phyloP scores from a whole-genome alignment of 2,113 vertebrate genomes.

The Monarcha castaneiventris region DNA sequence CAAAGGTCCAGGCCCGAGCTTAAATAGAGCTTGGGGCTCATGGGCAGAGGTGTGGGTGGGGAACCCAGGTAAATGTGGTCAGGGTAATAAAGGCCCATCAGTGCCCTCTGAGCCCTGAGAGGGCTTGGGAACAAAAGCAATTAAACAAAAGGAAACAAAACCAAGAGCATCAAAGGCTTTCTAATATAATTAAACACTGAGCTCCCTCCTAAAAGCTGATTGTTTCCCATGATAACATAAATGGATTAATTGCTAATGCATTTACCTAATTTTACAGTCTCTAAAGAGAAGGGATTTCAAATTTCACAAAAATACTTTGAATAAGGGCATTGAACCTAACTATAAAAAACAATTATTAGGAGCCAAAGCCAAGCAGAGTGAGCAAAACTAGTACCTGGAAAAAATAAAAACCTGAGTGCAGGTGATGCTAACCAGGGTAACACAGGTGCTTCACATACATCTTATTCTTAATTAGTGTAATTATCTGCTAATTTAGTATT shows the following conservation, averaged over 20 bases:
- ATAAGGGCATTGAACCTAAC: background rate
- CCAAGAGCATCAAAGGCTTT: background rate
- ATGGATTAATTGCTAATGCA: background rate
- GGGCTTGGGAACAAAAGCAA: background rate
- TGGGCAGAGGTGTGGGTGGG: background rate
- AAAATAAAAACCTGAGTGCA: background rate
- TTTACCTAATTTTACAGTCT: background rate
- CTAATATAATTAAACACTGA: background rate
- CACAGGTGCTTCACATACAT: background rate
- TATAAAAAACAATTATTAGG: background rate
- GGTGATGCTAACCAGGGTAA: background rate
- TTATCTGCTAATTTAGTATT: background rate
- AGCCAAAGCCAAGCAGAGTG: background rate
- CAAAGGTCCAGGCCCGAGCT: fast-evolving
- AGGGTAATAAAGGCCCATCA: background rate
- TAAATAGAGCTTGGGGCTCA: background rate
- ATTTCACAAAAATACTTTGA: background rate
- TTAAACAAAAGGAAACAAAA: background rate
- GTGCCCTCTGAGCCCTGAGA: background rate
- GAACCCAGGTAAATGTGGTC: background rate
- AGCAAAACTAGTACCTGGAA: background rate
- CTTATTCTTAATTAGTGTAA: background rate
- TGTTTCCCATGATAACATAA: background rate
- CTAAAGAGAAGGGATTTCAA: background rate
- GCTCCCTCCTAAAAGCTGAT: background rate